Percentiles rank a stretch among this genome's conserved stretches.
Conservation (phyloP, 2,113 vertebrate species). For the Eulacestoma nigropectus region DNA sequence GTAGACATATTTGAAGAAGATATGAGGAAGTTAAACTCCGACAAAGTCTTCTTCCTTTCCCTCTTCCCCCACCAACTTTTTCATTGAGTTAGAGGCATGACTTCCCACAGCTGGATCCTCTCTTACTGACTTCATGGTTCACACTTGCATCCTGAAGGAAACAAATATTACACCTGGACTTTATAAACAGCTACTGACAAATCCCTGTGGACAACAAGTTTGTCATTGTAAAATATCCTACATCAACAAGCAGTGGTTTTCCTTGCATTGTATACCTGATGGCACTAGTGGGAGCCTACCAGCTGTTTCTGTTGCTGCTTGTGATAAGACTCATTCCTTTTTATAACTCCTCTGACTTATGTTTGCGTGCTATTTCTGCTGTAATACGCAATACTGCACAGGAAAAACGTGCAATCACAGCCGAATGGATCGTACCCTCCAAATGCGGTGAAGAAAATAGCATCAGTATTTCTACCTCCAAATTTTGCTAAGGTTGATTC, state of each 20-base stretch:
- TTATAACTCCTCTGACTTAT: background rate
- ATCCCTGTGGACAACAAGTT: background rate
- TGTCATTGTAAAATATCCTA: background rate
- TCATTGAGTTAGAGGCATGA: background rate
- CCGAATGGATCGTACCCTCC: background rate
- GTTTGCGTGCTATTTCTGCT: background rate
- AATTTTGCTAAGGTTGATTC: background rate
- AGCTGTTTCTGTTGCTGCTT: background rate
- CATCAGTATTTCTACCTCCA: background rate
- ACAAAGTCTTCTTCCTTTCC: background rate
- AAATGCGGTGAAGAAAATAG: background rate
- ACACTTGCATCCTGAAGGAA: slow-evolving; percentile 31
- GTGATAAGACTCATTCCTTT: background rate
- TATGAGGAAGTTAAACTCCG: background rate
- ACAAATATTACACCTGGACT: background rate
- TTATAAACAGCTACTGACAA: slow-evolving; percentile 4
- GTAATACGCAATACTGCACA: background rate
- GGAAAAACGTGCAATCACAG: background rate
- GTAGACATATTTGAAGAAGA: background rate
- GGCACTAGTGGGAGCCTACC: background rate
- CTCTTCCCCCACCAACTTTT: background rate
- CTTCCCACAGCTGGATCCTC: slow-evolving; percentile 1
- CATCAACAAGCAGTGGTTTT: background rate
- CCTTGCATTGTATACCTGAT: slow-evolving; percentile 33
- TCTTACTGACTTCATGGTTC: background rate